These are phyloP conservation scores for Nycticorax nycticorax DNA, from an alignment of 2,113 vertebrate species.

Conservation along the genomic window DNA sequence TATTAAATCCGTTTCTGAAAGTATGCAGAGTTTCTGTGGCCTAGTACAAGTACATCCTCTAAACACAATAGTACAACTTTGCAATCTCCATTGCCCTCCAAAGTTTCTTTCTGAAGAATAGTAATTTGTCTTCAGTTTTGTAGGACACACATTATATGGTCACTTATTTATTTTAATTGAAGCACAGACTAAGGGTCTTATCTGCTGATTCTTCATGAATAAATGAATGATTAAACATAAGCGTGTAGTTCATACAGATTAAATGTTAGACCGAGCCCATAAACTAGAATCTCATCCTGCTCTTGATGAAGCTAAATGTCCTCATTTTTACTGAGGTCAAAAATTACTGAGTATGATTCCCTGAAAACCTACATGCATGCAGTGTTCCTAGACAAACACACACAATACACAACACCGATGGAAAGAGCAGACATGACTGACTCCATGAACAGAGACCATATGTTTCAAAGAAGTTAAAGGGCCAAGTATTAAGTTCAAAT, in stretches of 20 bases:
- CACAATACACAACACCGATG: not conserved
- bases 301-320: not conserved
- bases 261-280: not conserved
- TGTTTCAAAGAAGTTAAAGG: not conserved
- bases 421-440: not conserved
- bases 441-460: not conserved
- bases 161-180: slow-evolving; percentile 17
- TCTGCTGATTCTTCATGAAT: not conserved
- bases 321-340: not conserved
- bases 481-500: not conserved
- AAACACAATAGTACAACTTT: not conserved
- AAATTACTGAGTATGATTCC: not conserved
- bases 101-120: not conserved
- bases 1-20: slow-evolving; percentile 42
- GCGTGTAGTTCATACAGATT: not conserved
- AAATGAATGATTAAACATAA: slow-evolving; percentile 19
- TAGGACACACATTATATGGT: not conserved
- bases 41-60: not conserved
- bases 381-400: not conserved
- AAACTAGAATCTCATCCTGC: not conserved
- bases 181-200: not conserved
- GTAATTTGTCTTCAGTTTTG: not conserved
- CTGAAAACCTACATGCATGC: not conserved
- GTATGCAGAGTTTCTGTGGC: not conserved
- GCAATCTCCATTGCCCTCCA: not conserved